These are phyloP conservation scores for Loriculus beryllinus DNA, from an alignment of 2,797 vertebrate species.

Conservation along the genomic window DNA sequence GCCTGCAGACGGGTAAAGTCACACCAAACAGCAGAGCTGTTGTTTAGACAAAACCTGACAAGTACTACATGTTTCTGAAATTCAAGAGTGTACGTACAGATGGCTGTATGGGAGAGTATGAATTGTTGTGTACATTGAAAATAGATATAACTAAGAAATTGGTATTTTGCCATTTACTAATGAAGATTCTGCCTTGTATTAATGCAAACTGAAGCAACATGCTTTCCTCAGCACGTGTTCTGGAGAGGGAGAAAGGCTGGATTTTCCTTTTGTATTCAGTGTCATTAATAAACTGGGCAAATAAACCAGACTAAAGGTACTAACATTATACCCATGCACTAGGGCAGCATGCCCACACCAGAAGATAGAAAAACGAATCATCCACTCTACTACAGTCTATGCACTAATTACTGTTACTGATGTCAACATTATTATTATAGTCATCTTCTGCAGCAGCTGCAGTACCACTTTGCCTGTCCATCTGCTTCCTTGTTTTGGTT, in stretches of 20 bases:
- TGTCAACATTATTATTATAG: conserved; percentile 64
- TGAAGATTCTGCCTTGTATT: background rate
- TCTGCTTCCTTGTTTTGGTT: conserved; percentile 70
- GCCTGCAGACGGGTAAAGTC: background rate
- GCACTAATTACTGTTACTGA: conserved; percentile 66
- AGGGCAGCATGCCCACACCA: conserved; percentile 27
- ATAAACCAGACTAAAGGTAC: conserved; percentile 4
- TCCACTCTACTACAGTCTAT: conserved; percentile 48
- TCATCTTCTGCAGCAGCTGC: conserved; percentile 66
- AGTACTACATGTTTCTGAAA: background rate
- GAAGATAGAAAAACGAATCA: conserved; percentile 46
- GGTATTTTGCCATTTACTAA: background rate
- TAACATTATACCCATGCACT: background rate
- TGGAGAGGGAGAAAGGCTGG: background rate
- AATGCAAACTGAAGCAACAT: background rate
- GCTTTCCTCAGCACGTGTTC: background rate
- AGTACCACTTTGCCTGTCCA: conserved; percentile 63
- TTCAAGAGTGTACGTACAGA: background rate
- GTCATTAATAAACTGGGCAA: conserved; percentile 16
- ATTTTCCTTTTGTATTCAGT: background rate
- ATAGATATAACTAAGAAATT: background rate
- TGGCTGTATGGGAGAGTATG: background rate
- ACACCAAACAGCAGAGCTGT: background rate
- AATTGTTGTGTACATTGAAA: background rate
- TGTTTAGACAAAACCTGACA: background rate